A percentile compares a stretch with the other conserved stretches of the same genome.
Conservation (phyloP, 2,888 invertebrate species). For the Julus scanicus region DNA sequence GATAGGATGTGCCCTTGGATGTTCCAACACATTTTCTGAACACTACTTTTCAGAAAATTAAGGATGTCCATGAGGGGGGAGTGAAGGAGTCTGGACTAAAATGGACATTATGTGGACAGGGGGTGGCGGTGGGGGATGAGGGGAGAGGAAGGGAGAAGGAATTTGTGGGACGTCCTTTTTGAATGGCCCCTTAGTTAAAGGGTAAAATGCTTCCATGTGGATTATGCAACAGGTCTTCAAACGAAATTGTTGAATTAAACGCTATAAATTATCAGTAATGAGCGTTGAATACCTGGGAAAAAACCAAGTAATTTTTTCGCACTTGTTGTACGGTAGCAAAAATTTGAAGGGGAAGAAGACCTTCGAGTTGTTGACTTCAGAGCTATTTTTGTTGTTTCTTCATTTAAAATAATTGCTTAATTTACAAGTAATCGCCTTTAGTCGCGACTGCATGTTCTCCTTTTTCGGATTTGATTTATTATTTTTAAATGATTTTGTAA, state of each 20-base stretch:
- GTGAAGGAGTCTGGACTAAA: too few relatives aligned
- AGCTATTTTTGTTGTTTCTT: constrained; percentile 1
- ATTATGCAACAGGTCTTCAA: not conserved
- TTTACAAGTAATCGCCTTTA: not conserved
- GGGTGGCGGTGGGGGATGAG: too few relatives aligned
- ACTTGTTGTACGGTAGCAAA: not conserved
- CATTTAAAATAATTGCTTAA: constrained; percentile 27
- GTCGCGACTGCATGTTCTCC: not conserved
- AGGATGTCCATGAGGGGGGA: too few relatives aligned
- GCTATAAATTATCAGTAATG: not conserved
- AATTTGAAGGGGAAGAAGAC: not conserved
- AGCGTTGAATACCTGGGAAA: not conserved
- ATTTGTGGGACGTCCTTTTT: too few relatives aligned
- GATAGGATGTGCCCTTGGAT: too few relatives aligned
- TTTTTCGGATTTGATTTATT: not conserved
- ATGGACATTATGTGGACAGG: too few relatives aligned
- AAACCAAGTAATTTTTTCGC: not conserved
- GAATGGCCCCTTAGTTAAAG: too few relatives aligned
- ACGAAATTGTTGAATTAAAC: not conserved
- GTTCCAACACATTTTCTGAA: too few relatives aligned
- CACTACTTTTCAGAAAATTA: too few relatives aligned
- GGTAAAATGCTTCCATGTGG: too few relatives aligned
- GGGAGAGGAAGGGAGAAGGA: too few relatives aligned
- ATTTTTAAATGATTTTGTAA: constrained; percentile 27
- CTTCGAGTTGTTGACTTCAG: constrained; percentile 27